phyloP scores from a whole-genome alignment of 2,113 vertebrate genomes.

The Paradisaea rubra region DNA sequence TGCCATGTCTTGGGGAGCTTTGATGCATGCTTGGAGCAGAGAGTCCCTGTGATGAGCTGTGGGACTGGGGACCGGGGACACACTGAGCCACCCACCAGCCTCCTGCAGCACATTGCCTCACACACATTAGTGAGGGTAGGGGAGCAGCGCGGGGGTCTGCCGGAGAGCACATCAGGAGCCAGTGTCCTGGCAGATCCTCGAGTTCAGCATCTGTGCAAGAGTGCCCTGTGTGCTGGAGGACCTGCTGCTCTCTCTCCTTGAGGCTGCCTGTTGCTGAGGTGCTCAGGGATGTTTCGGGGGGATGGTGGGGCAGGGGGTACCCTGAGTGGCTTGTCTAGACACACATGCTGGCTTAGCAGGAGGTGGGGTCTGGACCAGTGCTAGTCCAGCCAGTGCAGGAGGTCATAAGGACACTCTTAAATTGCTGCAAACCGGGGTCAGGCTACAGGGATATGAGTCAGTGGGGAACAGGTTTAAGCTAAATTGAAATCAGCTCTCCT shows the following conservation, averaged over 20 bases:
- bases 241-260: not conserved
- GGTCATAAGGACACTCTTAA: not conserved
- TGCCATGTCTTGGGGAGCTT: not conserved
- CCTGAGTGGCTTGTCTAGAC: not conserved
- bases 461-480: not conserved
- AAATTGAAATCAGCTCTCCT: conserved; percentile 8
- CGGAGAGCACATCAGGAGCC: not conserved
- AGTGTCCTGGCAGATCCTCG: not conserved
- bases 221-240: accelerated
- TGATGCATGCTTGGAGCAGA: not conserved
- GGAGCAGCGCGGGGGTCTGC: not conserved
- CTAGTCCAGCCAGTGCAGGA: accelerated
- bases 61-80: not conserved
- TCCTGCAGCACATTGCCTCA: not conserved
- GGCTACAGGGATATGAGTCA: not conserved
- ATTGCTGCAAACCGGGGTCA: not conserved
- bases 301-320: not conserved
- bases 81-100: not conserved
- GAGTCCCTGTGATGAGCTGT: not conserved
- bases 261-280: not conserved
- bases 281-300: not conserved
- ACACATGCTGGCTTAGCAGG: not conserved
- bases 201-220: not conserved
- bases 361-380: not conserved
- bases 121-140: not conserved